Conservation (phyloP, 2,797 vertebrate species). For the Sarcoramphus papa region DNA sequence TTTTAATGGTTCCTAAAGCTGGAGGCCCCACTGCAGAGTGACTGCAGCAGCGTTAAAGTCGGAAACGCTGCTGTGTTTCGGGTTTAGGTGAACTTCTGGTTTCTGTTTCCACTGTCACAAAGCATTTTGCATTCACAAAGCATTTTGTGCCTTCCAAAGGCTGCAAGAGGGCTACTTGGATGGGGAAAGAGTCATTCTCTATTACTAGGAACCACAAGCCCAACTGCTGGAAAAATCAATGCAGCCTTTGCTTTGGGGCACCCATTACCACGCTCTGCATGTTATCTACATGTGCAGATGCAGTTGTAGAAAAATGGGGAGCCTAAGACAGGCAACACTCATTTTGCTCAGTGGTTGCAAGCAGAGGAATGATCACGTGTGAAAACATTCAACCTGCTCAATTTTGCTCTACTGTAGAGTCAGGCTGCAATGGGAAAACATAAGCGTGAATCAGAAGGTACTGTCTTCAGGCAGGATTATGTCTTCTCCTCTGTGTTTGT, state of each 20-base stretch:
- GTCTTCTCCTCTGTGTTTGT: not conserved
- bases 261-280: rapidly evolving
- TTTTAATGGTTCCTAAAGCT: not conserved
- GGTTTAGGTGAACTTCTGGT: not conserved
- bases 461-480: not conserved
- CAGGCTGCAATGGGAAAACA: not conserved
- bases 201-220: not conserved
- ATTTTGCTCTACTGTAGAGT: not conserved
- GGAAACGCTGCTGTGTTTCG: rapidly evolving
- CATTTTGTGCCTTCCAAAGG: not conserved
- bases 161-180: not conserved
- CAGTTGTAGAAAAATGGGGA: not conserved
- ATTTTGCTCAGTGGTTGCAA: not conserved
- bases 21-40: not conserved
- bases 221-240: not conserved
- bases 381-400: not conserved
- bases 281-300: not conserved
- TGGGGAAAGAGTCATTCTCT: rapidly evolving
- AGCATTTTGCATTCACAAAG: not conserved
- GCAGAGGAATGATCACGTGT: rapidly evolving
- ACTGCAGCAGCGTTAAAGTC: not conserved
- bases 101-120: not conserved
- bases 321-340: rapidly evolving
- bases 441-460: not conserved
- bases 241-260: not conserved